Percentiles rank a stretch among this genome's conserved stretches.
Conservation (phyloP, 2,888 invertebrate genomes). For the Patella pellucida region DNA sequence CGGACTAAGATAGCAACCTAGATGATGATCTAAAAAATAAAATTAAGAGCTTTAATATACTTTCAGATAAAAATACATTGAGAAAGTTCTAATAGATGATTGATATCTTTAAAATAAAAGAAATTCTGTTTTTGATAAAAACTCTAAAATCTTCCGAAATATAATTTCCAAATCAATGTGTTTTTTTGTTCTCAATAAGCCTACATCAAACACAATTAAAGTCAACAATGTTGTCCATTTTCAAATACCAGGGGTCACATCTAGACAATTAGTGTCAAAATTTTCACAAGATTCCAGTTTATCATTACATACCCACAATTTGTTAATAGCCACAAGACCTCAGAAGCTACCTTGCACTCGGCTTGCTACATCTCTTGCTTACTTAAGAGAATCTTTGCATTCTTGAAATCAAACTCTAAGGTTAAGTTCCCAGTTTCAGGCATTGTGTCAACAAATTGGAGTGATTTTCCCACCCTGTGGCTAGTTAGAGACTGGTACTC, state of each 20-base stretch:
- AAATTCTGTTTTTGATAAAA: too few species aligned
- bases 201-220: neutral
- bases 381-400: conserved; percentile 1
- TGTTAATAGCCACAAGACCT: conserved; percentile 3
- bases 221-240: neutral
- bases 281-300: conserved; percentile 7
- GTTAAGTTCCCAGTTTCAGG: conserved; percentile 6
- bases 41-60: too few species aligned
- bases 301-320: neutral
- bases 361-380: neutral
- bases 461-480: neutral
- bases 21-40: too few species aligned
- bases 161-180: too few species aligned
- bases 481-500: conserved; percentile 15
- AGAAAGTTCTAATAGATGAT: too few species aligned
- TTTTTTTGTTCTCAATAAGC: too few species aligned
- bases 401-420: conserved; percentile 6
- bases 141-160: too few species aligned
- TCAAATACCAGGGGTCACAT: conserved; percentile 1
- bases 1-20: too few species aligned
- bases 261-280: conserved; percentile 7
- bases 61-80: too few species aligned
- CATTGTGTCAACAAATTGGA: neutral
- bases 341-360: neutral
- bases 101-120: too few species aligned